Evolutionary conservation across 2,797 vertebrate species (phyloP), one percentile per base, ranked within the genome.

Genomic region (Phyllotis vaccarum): DNA sequence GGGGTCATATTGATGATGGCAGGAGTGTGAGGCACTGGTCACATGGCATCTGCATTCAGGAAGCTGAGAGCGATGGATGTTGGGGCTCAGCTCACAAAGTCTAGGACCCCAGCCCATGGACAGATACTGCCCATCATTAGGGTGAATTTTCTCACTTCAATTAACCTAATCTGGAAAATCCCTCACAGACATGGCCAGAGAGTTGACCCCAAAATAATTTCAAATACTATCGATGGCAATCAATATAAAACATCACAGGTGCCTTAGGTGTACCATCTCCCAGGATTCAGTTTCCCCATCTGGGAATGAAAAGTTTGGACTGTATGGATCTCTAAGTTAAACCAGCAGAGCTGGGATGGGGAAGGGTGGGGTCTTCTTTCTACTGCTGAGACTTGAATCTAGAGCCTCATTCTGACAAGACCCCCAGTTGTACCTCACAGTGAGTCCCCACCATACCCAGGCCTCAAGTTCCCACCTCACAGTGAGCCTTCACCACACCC

Each of bases 241-340:
- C 12, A 16, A 70, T 37, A 37, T 86, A 68, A 86, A 86, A 16
- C 22, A 10, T 27, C 24, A 29, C 37, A 74, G 27, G 52, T 70
- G 40, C 62, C n/a, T 85, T 49, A 0, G 13, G 3, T 37, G 3
- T 24, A 24, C n/a, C 34, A 14, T 64, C 7, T 0, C 46, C 16
- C 11, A 0, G 40, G 75, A 62, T 62, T 89, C 72, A 31, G 13
- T 93, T 81, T 91, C 43, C 19, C 68, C 19, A 22, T 52, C 22
- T 19, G 70, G 56, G 76, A 90, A 27, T 60, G 56, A 68, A n/a
- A 62, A 54, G 58, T 37, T 56, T 49, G 56, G 27, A 17, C 40
- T 9, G 2, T 52, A 10, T 6, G 2, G 2, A 12, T 0, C 34
- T 68, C 21, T 5, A 29, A 21, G 31, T 31, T 37, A 24, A 52